Percentiles rank a stretch among this genome's conserved stretches.
Evolutionary conservation across 1,140 invertebrate species (phyloP).

Genomic region (Drosophila tristis): DNA sequence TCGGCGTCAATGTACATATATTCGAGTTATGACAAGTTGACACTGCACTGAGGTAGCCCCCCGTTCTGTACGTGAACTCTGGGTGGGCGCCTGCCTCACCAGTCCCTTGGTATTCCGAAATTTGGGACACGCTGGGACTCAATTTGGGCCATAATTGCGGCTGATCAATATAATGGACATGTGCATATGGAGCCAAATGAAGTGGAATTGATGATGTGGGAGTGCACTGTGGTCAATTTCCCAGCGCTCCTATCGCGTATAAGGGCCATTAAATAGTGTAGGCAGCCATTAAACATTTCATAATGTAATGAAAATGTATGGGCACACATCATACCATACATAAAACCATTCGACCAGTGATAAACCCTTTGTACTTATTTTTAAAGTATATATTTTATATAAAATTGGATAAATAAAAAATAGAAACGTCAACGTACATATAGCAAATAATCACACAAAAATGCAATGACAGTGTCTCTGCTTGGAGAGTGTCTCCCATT

Average conservation of each 20-base stretch:
- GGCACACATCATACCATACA: background rate
- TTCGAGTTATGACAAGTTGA: slow-evolving; percentile 72
- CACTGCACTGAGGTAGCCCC: slow-evolving; percentile 26
- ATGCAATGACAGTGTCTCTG: too few species aligned
- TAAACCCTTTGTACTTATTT: background rate
- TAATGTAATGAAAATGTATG: slow-evolving; percentile 27
- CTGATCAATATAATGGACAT: slow-evolving; percentile 50
- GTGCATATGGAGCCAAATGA: slow-evolving; percentile 26
- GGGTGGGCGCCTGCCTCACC: background rate
- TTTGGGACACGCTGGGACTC: slow-evolving; percentile 11
- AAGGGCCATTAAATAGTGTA: slow-evolving; percentile 34
- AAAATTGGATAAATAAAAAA: slow-evolving; percentile 9
- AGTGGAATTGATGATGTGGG: slow-evolving; percentile 48
- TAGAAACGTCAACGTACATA: too few species aligned
- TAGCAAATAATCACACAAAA: slow-evolving; percentile 12
- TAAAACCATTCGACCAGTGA: background rate
- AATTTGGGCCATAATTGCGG: slow-evolving; percentile 46
- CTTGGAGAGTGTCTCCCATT: too few species aligned
- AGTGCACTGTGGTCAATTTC: slow-evolving; percentile 49
- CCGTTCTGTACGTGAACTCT: background rate
- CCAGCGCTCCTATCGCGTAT: slow-evolving; percentile 34
- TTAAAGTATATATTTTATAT: background rate
- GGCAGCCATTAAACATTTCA: slow-evolving; percentile 24
- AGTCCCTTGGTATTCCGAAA: slow-evolving; percentile 35
- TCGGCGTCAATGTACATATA: slow-evolving; percentile 62